A percentile compares a stretch with the other conserved stretches of the same genome.
Conservation (phyloP, 2,888 invertebrate species). For the Conchocele bisecta region DNA sequence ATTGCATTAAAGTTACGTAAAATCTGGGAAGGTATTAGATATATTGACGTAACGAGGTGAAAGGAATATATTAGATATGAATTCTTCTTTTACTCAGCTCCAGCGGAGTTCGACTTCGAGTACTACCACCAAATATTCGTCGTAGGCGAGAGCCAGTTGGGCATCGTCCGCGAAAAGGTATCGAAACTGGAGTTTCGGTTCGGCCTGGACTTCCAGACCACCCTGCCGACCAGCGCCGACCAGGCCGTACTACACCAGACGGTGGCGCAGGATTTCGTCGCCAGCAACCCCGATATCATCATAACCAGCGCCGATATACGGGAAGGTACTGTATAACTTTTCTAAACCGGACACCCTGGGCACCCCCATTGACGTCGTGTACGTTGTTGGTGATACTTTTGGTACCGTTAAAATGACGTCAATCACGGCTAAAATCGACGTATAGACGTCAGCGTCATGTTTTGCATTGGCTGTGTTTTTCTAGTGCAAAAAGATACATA, state of each 20-base stretch:
- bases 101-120: conserved; percentile 61
- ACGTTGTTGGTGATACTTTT: too few species aligned
- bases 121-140: conserved; percentile 57
- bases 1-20: too few species aligned
- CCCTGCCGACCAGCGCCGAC: conserved; percentile 41
- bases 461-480: too few species aligned
- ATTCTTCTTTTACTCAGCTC: conserved; percentile 25
- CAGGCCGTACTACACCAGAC: conserved; percentile 31
- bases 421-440: background rate
- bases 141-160: conserved; percentile 32
- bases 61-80: too few species aligned
- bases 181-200: conserved; percentile 55
- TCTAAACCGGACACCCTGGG: too few species aligned
- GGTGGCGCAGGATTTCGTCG: conserved; percentile 37
- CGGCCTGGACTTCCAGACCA: conserved; percentile 51
- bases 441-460: too few species aligned
- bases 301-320: conserved; percentile 10
- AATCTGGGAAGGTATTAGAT: too few species aligned
- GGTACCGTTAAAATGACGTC: too few species aligned
- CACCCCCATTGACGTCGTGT: too few species aligned
- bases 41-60: too few species aligned
- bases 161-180: conserved; percentile 45
- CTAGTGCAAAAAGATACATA: too few species aligned
- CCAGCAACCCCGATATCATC: conserved; percentile 32
- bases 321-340: conserved; percentile 11